These are phyloP conservation scores for Bradysia coprophila DNA, from an alignment of 1,140 invertebrate genomes.

Conservation along the genomic window DNA sequence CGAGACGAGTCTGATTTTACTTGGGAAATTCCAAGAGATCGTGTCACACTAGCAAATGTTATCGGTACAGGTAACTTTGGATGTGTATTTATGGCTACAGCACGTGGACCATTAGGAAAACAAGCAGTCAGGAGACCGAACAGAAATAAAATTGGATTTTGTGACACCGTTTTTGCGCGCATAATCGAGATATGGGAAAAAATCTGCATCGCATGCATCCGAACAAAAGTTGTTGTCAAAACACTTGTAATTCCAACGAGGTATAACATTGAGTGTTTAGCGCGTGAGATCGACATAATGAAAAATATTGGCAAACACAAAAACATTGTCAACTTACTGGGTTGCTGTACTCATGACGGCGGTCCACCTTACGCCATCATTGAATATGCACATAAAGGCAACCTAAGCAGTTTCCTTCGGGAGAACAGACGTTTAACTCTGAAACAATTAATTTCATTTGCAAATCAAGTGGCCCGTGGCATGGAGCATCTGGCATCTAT, in stretches of 20 bases:
- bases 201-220: no score
- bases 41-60: slow-evolving; percentile 57
- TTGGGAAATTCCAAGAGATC: slow-evolving; percentile 78
- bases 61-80: slow-evolving; percentile 92
- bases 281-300: slow-evolving; percentile 98
- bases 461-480: slow-evolving; percentile 88
- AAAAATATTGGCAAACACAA: slow-evolving; percentile 96
- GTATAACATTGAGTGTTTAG: slow-evolving; percentile 92
- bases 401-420: slow-evolving; percentile 84
- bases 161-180: no score
- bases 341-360: slow-evolving; percentile 89
- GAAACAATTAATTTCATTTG: slow-evolving; percentile 93
- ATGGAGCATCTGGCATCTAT: slow-evolving; percentile 93
- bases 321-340: slow-evolving; percentile 93
- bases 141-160: no score
- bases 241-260: no score
- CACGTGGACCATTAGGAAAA: slow-evolving; percentile 46
- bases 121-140: no score
- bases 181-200: no score
- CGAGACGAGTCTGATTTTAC: slow-evolving; percentile 67
- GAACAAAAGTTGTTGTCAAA: no score
- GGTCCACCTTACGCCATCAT: slow-evolving; percentile 91
- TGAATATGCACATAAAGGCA: slow-evolving; percentile 89
- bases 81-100: slow-evolving; percentile 75
- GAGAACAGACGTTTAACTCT: slow-evolving; percentile 57